A percentile compares a stretch with the other conserved stretches of the same genome.
phyloP scores from a whole-genome alignment of 2,797 vertebrate genomes.

The Meriones psammophilus region DNA sequence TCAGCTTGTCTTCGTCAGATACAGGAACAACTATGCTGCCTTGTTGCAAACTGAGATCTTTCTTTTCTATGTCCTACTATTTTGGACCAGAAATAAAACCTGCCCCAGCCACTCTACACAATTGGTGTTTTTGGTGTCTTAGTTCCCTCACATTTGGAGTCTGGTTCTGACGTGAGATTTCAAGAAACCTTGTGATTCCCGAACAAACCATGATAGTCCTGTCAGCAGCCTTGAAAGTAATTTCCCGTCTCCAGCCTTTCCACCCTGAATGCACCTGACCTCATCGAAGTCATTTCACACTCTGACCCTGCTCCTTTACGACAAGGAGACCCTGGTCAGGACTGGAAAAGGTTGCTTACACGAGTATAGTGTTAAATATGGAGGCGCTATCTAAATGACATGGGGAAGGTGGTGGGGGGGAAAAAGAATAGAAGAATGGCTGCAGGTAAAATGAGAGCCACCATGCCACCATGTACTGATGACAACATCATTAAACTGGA shows the following conservation, averaged over 20 bases:
- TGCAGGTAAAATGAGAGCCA: background rate
- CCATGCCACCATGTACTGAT: fast-evolving
- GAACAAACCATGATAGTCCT: background rate
- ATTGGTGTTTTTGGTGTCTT: background rate
- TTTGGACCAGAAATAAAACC: constrained; percentile 53
- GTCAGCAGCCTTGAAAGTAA: background rate
- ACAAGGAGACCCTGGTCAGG: background rate
- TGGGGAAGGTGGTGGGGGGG: background rate
- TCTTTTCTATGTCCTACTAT: constrained; percentile 40
- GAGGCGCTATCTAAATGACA: constrained; percentile 11
- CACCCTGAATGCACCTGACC: background rate
- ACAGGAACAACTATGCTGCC: background rate
- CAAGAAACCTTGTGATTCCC: background rate
- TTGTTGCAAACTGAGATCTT: background rate
- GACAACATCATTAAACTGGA: background rate
- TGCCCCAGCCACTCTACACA: background rate
- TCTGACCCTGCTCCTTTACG: background rate
- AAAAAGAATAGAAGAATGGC: background rate
- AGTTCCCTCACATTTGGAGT: background rate
- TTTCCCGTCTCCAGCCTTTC: background rate
- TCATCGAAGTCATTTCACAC: background rate
- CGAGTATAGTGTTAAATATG: background rate
- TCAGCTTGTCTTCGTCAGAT: background rate
- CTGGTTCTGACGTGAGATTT: constrained; percentile 18
- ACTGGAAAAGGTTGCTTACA: background rate